Conservation (phyloP, 2,888 invertebrate species). For the Leucania comma region DNA sequence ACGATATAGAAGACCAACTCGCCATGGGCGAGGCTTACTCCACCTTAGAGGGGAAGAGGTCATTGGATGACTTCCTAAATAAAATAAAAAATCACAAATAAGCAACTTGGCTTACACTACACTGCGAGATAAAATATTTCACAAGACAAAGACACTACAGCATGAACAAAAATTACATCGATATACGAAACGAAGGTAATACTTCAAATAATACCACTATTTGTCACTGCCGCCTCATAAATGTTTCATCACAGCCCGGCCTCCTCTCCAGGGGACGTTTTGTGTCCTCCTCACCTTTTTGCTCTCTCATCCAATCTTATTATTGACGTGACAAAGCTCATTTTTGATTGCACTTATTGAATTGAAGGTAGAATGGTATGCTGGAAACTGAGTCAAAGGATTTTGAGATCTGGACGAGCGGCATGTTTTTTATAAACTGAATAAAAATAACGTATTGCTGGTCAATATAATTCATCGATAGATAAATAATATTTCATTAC, state of each 20-base stretch:
- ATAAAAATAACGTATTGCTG: slow-evolving; percentile 9
- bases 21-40: too few relatives aligned
- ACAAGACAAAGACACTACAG: not conserved
- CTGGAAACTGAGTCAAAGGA: slow-evolving; percentile 41
- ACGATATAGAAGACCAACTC: too few relatives aligned
- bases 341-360: slow-evolving; percentile 37
- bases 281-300: slow-evolving; percentile 40
- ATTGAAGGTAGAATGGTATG: slow-evolving; percentile 19
- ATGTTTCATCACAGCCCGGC: slow-evolving; percentile 63
- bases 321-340: slow-evolving; percentile 40
- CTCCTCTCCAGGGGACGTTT: slow-evolving; percentile 61
- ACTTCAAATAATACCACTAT: slow-evolving; percentile 60
- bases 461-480: too few relatives aligned
- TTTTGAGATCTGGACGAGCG: slow-evolving; percentile 18
- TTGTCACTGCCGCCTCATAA: slow-evolving; percentile 67
- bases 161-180: slow-evolving; percentile 29
- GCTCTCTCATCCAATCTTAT: slow-evolving; percentile 50
- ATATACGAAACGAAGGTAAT: slow-evolving; percentile 48
- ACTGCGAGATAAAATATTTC: not conserved
- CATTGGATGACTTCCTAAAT: too few relatives aligned
- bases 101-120: not conserved
- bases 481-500: not conserved
- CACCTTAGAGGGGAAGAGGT: too few relatives aligned
- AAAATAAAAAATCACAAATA: too few relatives aligned
- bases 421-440: slow-evolving; percentile 40